Percentiles rank a stretch among this genome's conserved stretches.
phyloP scores from a whole-genome alignment of 92 coral and sea anemone species.

The Zoanthus sansibaricus region DNA sequence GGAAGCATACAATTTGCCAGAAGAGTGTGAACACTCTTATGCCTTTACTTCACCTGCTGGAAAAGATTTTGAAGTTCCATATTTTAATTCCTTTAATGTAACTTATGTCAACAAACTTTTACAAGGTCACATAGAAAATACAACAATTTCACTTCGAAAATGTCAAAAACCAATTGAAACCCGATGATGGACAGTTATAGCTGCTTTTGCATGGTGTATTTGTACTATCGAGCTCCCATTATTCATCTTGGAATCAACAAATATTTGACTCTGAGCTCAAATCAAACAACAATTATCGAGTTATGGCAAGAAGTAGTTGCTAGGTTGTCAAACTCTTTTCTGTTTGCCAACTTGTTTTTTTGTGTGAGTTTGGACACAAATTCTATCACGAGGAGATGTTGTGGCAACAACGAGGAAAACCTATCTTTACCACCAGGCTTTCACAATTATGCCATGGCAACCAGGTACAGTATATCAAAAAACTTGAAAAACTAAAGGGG shows the following conservation, averaged over 20 bases:
- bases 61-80: not conserved
- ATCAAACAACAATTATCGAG: slow-evolving; percentile 19
- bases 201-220: slow-evolving; percentile 40
- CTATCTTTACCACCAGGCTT: slow-evolving; percentile 29
- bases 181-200: slow-evolving; percentile 40
- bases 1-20: not conserved
- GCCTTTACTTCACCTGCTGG: not conserved
- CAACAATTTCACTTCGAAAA: slow-evolving; percentile 12
- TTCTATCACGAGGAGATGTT: slow-evolving; percentile 30
- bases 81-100: not conserved
- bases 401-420: slow-evolving; percentile 31
- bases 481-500: not conserved
- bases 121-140: slow-evolving; percentile 17
- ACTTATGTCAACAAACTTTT: slow-evolving; percentile 14
- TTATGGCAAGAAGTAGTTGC: slow-evolving; percentile 33
- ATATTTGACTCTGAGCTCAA: slow-evolving; percentile 9
- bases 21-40: slow-evolving; percentile 25
- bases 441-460: slow-evolving; percentile 32
- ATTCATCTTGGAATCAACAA: slow-evolving; percentile 34
- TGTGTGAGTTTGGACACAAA: slow-evolving; percentile 29
- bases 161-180: slow-evolving; percentile 33
- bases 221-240: slow-evolving; percentile 9
- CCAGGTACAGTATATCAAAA: not conserved
- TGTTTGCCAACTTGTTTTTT: slow-evolving; percentile 32
- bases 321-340: slow-evolving; percentile 16